Evolutionary conservation across 2,113 vertebrate genomes (phyloP), one percentile per base, ranked within the genome.

Genomic region (Tachysurus vachellii): DNA sequence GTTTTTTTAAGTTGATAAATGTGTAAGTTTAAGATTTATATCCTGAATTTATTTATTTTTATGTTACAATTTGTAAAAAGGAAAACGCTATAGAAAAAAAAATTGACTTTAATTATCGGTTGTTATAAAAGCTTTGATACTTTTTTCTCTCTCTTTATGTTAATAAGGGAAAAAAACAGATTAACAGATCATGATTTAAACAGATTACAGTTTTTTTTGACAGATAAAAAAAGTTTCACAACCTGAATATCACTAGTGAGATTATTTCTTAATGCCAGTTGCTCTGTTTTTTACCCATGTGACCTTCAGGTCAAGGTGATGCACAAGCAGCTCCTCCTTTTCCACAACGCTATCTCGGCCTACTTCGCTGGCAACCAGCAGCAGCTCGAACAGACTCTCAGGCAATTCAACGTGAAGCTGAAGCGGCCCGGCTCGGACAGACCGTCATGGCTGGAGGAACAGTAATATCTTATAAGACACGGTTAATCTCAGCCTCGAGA

Each of bases 341-440:
- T 99, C 94, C 98, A 99, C 92, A 99, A 99, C 0, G 98, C 98
- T 82, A 96, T 99, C 94, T 99, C 98, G 0, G 97, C 97, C 0
- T 99, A 99, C 94, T 99, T 99, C 73, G 98, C 98, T 0, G 98
- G 98, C 85, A 99, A 99, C 94, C 98, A 99, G 95, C 97, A 99
- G 95, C 97, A 99, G 91, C 93, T 99, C 93, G 97, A 98, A 93
- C 97, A 98, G 94, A 98, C 97, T 73, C 96, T 99, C 92, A 96
- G 96, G 94, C 97, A 99, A 93, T 99, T 99, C 95, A 99, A 97
- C 94, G 95, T 99, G 91, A 97, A 97, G 94, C 91, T 99, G 88
- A 96, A 95, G 93, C 96, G 96, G 17, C 97, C 97, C 0, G 97
- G 97, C 23, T 92, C 96, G 0, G 98, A 99, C 93, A 97, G 98